Conservation (phyloP, 2,797 vertebrate species). For the Yasuhikotakia modesta region DNA sequence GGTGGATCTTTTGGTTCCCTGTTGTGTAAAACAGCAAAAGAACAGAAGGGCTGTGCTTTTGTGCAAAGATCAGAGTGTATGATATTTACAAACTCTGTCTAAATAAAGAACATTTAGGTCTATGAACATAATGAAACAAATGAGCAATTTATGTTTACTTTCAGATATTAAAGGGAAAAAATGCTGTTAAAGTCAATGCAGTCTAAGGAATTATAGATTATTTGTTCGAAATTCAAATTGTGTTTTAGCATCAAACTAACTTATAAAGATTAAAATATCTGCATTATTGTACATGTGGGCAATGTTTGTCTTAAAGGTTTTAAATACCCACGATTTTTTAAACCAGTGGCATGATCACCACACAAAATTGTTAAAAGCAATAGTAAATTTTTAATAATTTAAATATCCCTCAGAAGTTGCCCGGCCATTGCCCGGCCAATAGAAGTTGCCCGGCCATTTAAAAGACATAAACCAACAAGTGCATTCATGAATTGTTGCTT, state of each 20-base stretch:
- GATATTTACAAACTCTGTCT: not conserved
- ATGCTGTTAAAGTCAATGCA: not conserved
- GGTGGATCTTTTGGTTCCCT: slow-evolving; percentile 37
- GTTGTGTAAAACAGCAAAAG: slow-evolving; percentile 4
- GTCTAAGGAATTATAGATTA: not conserved
- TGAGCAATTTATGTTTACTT: not conserved
- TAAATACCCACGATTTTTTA: not conserved
- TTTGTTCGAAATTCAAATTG: not conserved
- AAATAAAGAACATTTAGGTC: not conserved
- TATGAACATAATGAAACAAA: not conserved
- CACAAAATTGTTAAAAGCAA: not conserved
- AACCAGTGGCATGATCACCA: not conserved
- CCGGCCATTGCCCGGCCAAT: slow-evolving; percentile 51
- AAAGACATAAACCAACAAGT: slow-evolving; percentile 64
- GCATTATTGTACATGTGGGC: not conserved
- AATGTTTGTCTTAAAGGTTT: not conserved
- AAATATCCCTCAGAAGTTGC: slow-evolving; percentile 47
- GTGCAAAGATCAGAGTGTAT: not conserved
- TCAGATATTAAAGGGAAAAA: not conserved
- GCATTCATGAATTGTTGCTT: slow-evolving; percentile 58
- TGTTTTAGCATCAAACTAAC: not conserved
- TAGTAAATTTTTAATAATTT: slow-evolving; percentile 28
- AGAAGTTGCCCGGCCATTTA: slow-evolving; percentile 51
- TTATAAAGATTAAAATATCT: not conserved
- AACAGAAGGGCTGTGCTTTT: not conserved